Evolutionary conservation across 2,888 invertebrate species (phyloP), one percentile per base, ranked within the genome.

Genomic region (Protophormia terraenovae): DNA sequence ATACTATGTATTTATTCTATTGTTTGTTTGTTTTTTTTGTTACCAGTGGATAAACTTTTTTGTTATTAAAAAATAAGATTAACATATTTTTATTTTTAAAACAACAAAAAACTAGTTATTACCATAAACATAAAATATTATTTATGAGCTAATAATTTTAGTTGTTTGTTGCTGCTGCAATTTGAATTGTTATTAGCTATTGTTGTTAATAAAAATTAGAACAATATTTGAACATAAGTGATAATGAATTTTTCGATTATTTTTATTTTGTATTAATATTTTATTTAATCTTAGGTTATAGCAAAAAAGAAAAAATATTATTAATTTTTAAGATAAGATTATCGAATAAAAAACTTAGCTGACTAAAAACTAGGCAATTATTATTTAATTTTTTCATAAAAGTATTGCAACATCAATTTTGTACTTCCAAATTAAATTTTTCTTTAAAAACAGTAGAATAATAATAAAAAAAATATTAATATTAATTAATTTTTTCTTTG

Each of bases 51-150:
- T 32, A 14, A 5, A 47, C 0, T 47, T 24, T 55, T 38, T 24
- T 71, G 1, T 55, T 24, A 24, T 24, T 3, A 41, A 62, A 8
- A n/a, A 14, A 14, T 12, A 53, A 41, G 32, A 45, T n/a, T 32
- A 66, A n/a, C n/a, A n/a, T n/a, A n/a, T n/a, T n/a, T n/a, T n/a
- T n/a, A n/a, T n/a, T n/a, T n/a, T n/a, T 10, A 50, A 67, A 6
- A 24, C n/a, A 55, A 8, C 4, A 69, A 41, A 71, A 66, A 77
- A 77, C 83, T 67, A 53, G 83, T 83, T 73, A 72, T 83, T 67
- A 67, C 72, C 66, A 77, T 73, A 83, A 83, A 69, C 27, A 62
- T 75, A 35, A 35, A 32, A 53, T 19, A 32, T 55, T 72, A 67
- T 72, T 77, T 83, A 77, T 58, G 76, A 45, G 55, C 14, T 62